Conservation (phyloP, 2,113 vertebrate genomes). For the Hassar affinis region DNA sequence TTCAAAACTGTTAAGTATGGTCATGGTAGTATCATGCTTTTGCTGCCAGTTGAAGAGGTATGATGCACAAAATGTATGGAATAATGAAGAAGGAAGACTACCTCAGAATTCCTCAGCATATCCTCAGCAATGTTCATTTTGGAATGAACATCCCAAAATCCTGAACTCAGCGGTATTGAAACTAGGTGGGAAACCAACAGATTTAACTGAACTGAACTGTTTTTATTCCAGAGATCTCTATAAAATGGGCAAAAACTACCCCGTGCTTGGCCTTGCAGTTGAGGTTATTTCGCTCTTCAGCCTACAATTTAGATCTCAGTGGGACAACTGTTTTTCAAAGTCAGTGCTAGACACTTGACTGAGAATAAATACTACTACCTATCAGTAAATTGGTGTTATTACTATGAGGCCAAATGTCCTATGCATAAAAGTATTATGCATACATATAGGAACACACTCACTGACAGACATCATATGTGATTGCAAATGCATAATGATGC, state of each 20-base stretch:
- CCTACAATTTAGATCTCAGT: background rate
- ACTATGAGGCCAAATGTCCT: background rate
- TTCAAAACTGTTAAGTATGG: no score
- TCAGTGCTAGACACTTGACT: background rate
- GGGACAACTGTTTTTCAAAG: background rate
- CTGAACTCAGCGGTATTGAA: no score
- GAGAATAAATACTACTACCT: background rate
- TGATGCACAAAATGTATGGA: no score
- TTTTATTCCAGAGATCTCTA: background rate
- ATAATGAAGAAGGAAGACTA: no score
- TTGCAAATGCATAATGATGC: background rate
- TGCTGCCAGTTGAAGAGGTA: no score
- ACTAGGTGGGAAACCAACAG: no score
- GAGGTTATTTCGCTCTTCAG: background rate
- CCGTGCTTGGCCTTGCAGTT: background rate
- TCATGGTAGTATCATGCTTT: no score
- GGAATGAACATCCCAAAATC: no score
- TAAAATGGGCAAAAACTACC: background rate
- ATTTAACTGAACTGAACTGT: no score
- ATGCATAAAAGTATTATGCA: background rate
- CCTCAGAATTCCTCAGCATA: no score
- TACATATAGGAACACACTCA: background rate
- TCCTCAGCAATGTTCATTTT: no score
- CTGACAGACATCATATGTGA: background rate
- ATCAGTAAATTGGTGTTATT: background rate